These are phyloP conservation scores for Pachyseris speciosa DNA, from an alignment of 64 coral and sea anemone genomes.

Conservation along the genomic window DNA sequence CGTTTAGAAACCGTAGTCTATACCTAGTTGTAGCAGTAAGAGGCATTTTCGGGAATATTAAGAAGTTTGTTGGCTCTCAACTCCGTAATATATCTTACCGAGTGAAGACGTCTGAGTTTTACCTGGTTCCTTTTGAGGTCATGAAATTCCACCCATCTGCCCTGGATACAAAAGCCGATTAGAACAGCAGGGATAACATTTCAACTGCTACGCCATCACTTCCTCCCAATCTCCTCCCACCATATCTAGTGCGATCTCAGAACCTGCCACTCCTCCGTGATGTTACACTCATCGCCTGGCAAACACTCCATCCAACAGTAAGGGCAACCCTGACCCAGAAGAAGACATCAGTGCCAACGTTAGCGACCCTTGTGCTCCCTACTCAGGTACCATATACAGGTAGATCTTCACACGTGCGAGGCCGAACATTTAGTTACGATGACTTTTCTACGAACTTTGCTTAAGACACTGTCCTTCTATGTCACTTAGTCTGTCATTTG, in stretches of 20 bases:
- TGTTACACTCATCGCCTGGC: not conserved
- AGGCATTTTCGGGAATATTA: constrained; percentile 34
- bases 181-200: not conserved
- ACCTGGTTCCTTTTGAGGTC: constrained; percentile 18
- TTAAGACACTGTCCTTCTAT: not conserved
- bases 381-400: too few relatives aligned
- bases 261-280: not conserved
- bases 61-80: constrained; percentile 54
- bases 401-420: not conserved
- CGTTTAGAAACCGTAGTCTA: too few relatives aligned
- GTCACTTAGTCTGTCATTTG: too few relatives aligned
- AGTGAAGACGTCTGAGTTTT: constrained; percentile 44
- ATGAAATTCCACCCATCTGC: not conserved
- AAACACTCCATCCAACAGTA: not conserved
- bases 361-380: not conserved
- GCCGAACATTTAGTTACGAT: not conserved
- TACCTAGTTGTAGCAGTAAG: constrained; percentile 30
- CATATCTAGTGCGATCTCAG: not conserved
- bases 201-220: not conserved
- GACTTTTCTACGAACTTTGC: not conserved
- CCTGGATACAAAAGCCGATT: not conserved
- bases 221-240: not conserved
- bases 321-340: not conserved
- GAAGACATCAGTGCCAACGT: not conserved
- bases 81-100: constrained; percentile 32